Evolutionary conservation across 2,797 vertebrate species (phyloP), one percentile per base, ranked within the genome.

Genomic region (Ibycter americanus): DNA sequence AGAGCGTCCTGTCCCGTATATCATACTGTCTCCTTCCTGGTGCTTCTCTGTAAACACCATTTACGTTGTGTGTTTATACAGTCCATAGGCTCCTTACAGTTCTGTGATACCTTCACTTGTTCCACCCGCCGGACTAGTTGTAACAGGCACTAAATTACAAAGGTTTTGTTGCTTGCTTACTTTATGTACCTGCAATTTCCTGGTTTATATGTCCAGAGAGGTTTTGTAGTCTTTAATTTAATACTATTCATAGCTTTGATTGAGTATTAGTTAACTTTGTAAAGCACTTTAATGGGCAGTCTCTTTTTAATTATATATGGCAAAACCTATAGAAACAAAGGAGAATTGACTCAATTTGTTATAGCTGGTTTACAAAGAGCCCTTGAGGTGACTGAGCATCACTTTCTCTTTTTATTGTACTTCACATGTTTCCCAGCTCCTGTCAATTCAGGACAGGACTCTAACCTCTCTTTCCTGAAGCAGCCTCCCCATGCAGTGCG

Each of bases 161-260:
- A 15, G 9, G 2, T 5, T 67, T 90, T 91, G 83, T 83, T 93
- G 58, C 63, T 96, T 71, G 36, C 86, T 94, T 94, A n/a, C 68
- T 95, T 96, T 89, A 90, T 58, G 58, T 34, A 83, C 86, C 61
- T 80, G 52, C 71, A 94, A 65, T 93, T 97, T 96, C 93, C 92
- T 90, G 56, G 61, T 93, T 83, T 87, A 25, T 49, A 36, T 49
- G 56, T 90, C n/a, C 68, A 81, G 62, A 86, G 82, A 86, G 34
- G 47, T 95, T 74, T 52, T 54, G 82, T 78, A 92, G 79, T 80
- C 94, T 96, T 93, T 96, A 87, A 89, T 95, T 94, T 90, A 92
- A 73, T 58, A 83, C 90, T 95, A 95, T 95, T 94, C 87, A 86
- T 83, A 44, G 79, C 65, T 88, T 92, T 94, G 86, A 95, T 62